Base-by-base conservation (phyloP, 2,888 invertebrate genomes). In the Bhutanitis thaidina region DNA sequence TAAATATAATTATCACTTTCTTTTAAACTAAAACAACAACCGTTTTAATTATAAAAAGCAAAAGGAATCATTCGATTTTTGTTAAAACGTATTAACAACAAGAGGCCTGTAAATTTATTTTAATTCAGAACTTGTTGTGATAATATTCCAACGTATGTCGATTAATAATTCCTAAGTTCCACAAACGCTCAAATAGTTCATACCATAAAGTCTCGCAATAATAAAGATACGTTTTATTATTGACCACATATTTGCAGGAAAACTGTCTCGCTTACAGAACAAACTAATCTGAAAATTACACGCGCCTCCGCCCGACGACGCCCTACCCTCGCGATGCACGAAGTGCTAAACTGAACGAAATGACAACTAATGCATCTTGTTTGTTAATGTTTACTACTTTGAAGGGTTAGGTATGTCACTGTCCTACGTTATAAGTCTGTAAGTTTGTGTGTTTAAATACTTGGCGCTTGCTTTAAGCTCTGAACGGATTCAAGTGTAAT, bases 211-310 rank as follows among this genome's bases (percentile, higher is more conserved):
- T 12, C 12, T 12, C 30, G 27, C 25, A 38, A 32, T 48, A 30
- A 52, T 44, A 51, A 37, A 45, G 57, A 55, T 27, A 29, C 44
- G 57, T 64, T 67, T 70, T 74, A 75, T 77, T 80, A 82, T 84
- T 78, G 74, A 70, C 72, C 72, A 72, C 80, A 82, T 83, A 83
- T 83, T 85, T 85, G 79, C 71, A 74, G 74, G 67, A 55, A 58
- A 62, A 64, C 66, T 68, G 67, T 68, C 74, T 75, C 72, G 76
- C 74, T 75, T 76, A 68, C 83, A 81, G 76, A 83, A 80, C 83
- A 87, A 87, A 87, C 87, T 87, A 87, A 87, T 88, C 84, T 84
- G 84, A 77, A 86, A 87, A 87, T 87, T 81, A 87, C 80, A 80
- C 78, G 74, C 71, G 47, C 58, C 62, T 47, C 53, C 51, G 55